Base-by-base conservation (phyloP, 1,140 invertebrate species). In the Meloidogyne floridensis region DNA sequence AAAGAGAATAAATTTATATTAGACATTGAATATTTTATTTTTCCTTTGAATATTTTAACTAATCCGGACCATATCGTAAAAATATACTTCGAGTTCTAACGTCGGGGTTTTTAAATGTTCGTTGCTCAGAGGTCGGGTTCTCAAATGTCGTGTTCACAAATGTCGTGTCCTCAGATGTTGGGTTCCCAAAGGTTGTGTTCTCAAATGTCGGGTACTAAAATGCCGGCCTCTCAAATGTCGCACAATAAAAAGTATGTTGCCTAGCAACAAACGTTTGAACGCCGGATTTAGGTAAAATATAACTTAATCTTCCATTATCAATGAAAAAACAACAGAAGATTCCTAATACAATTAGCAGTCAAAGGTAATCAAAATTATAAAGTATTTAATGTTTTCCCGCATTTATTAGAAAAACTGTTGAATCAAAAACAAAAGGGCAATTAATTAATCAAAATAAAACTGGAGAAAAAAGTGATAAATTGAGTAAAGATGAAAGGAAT, bases 291-390 rank as follows among this genome's bases (percentile, higher is more conserved):
- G 32, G 32, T n/a, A 18, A 76, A 43, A 76, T 54, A 2, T 42
- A 47, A 10, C 43, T 32, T 65, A 76, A 54, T 54, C 51, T 65
- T n/a, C 2, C n/a, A 59, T 59, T 59, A 11, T n/a, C 56, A 56
- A 76, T 65, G 75, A 42, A 54, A 42, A 32, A 76, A 56, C 13
- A 69, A 76, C 75, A 76, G 69, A 56, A 6, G 15, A 42, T 59
- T 65, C 8, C 75, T 56, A 76, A 32, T 65, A 53, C 5, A 75
- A 51, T 32, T 75, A 32, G 20, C 6, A 76, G 15, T 53, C 13
- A 76, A n/a, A 79, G 65, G 54, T 51, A 79, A 74, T 15, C 5
- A n/a, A n/a, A 73, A 20, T 47, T 43, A 56, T 18, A 47, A 6
- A 47, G 10, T 53, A 59, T 11, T 59, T 9, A 47, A 9, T n/a